These are phyloP conservation scores for Neomorphus geoffroyi DNA, from an alignment of 2,797 vertebrate species.

Conservation along the genomic window DNA sequence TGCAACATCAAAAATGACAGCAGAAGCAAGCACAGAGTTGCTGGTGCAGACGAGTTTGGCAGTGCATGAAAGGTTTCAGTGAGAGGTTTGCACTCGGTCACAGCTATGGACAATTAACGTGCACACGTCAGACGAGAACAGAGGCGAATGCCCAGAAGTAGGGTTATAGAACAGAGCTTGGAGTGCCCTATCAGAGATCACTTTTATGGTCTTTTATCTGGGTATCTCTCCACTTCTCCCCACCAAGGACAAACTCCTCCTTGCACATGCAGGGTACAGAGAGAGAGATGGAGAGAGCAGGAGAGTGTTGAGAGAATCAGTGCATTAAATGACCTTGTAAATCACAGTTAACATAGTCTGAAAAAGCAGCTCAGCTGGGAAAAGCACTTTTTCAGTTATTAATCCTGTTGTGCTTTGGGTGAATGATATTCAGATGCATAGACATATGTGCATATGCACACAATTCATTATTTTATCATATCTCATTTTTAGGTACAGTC, in stretches of 20 bases:
- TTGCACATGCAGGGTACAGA: fast-evolving
- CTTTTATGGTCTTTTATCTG: no score
- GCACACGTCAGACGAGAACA: background rate
- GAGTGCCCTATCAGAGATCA: background rate
- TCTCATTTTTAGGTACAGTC: background rate
- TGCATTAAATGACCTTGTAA: background rate
- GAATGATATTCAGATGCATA: background rate
- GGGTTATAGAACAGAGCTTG: background rate
- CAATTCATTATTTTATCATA: background rate
- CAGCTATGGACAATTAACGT: fast-evolving
- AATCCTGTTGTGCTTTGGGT: background rate
- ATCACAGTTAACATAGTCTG: background rate
- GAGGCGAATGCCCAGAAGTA: background rate
- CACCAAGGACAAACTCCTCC: background rate
- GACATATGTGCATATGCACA: background rate
- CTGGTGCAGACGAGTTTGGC: background rate
- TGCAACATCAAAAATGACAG: background rate
- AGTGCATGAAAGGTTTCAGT: fast-evolving
- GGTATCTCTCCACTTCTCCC: background rate
- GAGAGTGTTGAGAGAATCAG: background rate
- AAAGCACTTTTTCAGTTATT: background rate
- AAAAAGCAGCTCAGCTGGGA: background rate
- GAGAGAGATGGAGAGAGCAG: background rate
- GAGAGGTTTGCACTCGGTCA: background rate
- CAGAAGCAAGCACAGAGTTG: background rate